These are phyloP conservation scores for Heteropelma amictum DNA, from an alignment of 2,888 invertebrate species.

Conservation along the genomic window DNA sequence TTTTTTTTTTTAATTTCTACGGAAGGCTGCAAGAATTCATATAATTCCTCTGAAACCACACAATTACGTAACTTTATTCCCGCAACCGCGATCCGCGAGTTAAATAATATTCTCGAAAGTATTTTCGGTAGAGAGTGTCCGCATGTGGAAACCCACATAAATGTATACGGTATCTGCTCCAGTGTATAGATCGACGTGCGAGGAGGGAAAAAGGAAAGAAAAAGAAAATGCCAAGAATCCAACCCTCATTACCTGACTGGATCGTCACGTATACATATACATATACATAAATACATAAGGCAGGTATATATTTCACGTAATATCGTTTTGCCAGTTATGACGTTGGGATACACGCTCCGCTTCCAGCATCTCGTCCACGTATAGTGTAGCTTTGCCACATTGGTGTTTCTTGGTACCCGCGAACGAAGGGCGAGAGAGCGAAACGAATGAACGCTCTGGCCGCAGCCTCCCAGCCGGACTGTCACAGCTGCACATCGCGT, in stretches of 20 bases:
- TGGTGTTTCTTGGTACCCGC: slow-evolving; percentile 37
- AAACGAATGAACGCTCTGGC: slow-evolving; percentile 35
- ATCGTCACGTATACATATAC: neutral
- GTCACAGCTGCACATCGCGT: slow-evolving; percentile 27
- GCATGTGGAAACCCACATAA: no score
- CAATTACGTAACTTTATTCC: neutral
- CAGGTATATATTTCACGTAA: slow-evolving; percentile 28
- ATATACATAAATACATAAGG: no score
- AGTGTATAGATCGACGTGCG: neutral
- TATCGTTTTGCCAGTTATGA: slow-evolving; percentile 43
- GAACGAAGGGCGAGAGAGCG: slow-evolving; percentile 11
- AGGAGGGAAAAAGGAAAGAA: neutral
- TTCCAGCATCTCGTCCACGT: no score
- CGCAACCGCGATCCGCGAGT: no score
- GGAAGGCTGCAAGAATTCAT: no score
- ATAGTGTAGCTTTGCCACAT: neutral
- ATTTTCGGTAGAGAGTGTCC: no score
- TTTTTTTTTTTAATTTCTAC: no score
- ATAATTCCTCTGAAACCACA: no score
- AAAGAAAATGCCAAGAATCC: neutral
- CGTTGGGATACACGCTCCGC: no score
- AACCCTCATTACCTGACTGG: neutral
- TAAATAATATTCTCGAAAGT: no score
- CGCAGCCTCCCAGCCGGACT: slow-evolving; percentile 28
- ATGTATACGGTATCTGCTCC: no score